Conservation (phyloP, 2,113 vertebrate genomes). For the Lucifuga dentata region DNA sequence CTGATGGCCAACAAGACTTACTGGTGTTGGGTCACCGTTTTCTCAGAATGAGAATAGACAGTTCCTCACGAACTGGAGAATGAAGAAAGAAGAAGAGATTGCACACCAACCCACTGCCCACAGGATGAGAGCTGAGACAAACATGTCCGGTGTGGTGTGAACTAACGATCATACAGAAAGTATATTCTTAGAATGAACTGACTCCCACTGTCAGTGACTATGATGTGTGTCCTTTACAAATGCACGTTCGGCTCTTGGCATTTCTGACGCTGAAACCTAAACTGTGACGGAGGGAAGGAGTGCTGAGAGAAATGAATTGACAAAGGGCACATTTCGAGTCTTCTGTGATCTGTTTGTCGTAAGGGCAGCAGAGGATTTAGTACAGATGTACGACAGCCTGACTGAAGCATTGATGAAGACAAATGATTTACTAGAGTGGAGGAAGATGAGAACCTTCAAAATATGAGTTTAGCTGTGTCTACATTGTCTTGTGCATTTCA, state of each 20-base stretch:
- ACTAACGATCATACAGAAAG: constrained; percentile 38
- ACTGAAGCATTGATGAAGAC: constrained; percentile 24
- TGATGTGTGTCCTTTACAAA: constrained; percentile 47
- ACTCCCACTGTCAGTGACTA: constrained; percentile 47
- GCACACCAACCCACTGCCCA: background rate
- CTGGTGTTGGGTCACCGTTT: constrained; percentile 9
- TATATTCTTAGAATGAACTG: constrained; percentile 49
- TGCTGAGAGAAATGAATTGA: too few relatives aligned
- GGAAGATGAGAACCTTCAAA: constrained; percentile 28
- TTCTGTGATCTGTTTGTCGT: too few relatives aligned
- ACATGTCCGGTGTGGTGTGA: constrained; percentile 18
- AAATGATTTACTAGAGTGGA: background rate
- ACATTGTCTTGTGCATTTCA: background rate
- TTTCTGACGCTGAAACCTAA: constrained; percentile 56
- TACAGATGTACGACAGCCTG: constrained; percentile 5
- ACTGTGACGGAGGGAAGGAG: background rate
- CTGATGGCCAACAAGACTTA: background rate
- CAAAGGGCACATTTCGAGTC: too few relatives aligned
- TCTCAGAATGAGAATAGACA: constrained; percentile 21
- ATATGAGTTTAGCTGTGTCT: background rate
- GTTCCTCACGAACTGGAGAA: constrained; percentile 16
- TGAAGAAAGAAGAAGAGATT: constrained; percentile 18
- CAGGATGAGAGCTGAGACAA: constrained; percentile 10
- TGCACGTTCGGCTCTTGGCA: constrained; percentile 13
- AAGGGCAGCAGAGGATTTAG: constrained; percentile 15